phyloP scores from a whole-genome alignment of 2,113 vertebrate species.

The Actenoides lindsayi region DNA sequence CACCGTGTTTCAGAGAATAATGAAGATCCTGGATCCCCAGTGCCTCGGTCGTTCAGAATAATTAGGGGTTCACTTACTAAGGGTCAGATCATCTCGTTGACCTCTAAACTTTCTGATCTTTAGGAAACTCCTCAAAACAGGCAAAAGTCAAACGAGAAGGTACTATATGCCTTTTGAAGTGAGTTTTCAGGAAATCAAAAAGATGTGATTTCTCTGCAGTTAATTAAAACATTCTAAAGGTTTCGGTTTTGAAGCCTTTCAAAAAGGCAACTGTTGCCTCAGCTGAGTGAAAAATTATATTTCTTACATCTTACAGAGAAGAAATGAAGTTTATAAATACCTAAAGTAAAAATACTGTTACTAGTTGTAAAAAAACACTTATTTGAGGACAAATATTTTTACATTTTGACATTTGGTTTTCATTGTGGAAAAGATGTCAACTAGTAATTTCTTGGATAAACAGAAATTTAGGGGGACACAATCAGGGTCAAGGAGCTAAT shows the following conservation, averaged over 20 bases:
- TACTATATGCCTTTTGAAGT: not conserved
- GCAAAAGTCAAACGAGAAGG: constrained; percentile 8
- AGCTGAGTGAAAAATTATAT: not conserved
- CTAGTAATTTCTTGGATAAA: not conserved
- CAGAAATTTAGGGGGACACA: not conserved
- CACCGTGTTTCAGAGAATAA: not conserved
- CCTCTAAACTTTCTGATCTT: constrained; percentile 56
- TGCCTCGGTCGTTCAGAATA: not conserved
- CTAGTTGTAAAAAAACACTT: not conserved
- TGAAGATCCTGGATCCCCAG: not conserved
- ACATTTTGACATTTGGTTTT: not conserved
- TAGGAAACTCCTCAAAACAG: not conserved
- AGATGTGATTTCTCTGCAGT: not conserved
- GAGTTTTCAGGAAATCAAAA: not conserved
- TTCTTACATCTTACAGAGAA: not conserved
- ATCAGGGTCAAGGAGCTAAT: not conserved
- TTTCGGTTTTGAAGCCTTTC: not conserved
- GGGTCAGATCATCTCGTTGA: constrained; percentile 14
- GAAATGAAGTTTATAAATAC: not conserved
- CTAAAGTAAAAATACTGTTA: not conserved
- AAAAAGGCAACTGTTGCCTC: not conserved
- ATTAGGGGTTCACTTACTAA: constrained; percentile 49
- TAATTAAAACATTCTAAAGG: not conserved
- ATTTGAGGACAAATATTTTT: not conserved
- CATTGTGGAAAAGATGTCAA: not conserved